phyloP scores from a whole-genome alignment of 2,888 invertebrate species.

The Hypena proboscidalis region DNA sequence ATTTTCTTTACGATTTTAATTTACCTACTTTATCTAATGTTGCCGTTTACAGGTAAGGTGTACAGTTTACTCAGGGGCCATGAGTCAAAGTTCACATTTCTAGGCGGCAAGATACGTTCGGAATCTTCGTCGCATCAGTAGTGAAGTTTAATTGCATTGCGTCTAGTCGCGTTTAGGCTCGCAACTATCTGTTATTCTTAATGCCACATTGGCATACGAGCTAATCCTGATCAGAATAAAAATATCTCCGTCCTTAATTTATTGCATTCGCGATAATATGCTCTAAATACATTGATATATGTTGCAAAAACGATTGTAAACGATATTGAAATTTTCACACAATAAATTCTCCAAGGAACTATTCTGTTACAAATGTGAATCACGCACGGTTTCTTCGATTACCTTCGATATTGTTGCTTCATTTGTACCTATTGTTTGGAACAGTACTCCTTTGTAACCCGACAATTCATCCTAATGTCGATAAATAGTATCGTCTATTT shows the following conservation, averaged over 20 bases:
- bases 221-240: slow-evolving; percentile 9
- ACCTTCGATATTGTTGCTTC: slow-evolving; percentile 46
- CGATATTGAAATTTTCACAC: slow-evolving; percentile 35
- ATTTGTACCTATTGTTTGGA: slow-evolving; percentile 46
- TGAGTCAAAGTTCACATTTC: slow-evolving; percentile 47
- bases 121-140: slow-evolving; percentile 26
- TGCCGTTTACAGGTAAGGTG: slow-evolving; percentile 20
- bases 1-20: slow-evolving; percentile 2
- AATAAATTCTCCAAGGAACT: slow-evolving; percentile 28
- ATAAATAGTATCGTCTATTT: slow-evolving; percentile 55
- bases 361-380: slow-evolving; percentile 39
- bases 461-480: slow-evolving; percentile 48
- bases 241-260: slow-evolving; percentile 16
- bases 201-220: slow-evolving; percentile 16
- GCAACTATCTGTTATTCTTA: slow-evolving; percentile 15
- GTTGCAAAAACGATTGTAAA: slow-evolving; percentile 10
- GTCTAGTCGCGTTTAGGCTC: slow-evolving; percentile 13
- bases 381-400: slow-evolving; percentile 43
- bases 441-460: slow-evolving; percentile 35
- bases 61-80: slow-evolving; percentile 26
- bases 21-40: slow-evolving; percentile 12
- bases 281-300: slow-evolving; percentile 17
- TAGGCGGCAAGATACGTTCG: slow-evolving; percentile 15
- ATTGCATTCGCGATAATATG: slow-evolving; percentile 14
- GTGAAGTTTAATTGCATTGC: slow-evolving; percentile 38